Conservation (phyloP, 2,797 vertebrate genomes). For the Leuciscus waleckii region DNA sequence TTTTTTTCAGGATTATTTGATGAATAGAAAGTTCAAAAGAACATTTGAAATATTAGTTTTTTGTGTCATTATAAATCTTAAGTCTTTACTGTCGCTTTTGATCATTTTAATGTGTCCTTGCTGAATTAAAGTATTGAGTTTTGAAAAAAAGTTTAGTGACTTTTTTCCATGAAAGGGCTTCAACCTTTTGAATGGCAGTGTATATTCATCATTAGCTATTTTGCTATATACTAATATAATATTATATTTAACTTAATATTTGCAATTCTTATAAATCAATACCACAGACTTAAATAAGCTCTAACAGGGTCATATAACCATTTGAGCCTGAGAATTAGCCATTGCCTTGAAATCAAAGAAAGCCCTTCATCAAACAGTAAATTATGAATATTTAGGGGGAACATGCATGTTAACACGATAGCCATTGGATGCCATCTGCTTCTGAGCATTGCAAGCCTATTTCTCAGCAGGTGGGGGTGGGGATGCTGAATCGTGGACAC, state of each 20-base stretch:
- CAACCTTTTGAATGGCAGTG: background rate
- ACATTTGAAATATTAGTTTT: background rate
- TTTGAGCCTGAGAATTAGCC: background rate
- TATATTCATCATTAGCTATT: background rate
- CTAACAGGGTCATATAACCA: background rate
- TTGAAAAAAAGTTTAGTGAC: background rate
- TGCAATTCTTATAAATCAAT: background rate
- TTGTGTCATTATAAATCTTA: background rate
- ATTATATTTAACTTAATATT: background rate
- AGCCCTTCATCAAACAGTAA: conserved; percentile 7
- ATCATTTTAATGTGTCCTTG: background rate
- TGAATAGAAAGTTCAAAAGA: background rate
- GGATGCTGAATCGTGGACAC: conserved; percentile 69
- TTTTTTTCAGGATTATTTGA: background rate
- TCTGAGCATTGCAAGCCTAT: conserved; percentile 76
- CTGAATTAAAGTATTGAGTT: background rate
- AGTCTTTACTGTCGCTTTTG: background rate
- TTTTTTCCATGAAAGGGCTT: too few relatives aligned
- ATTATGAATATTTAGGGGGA: conserved; percentile 36
- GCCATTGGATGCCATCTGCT: conserved; percentile 83
- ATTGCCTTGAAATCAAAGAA: conserved; percentile 26
- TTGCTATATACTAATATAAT: background rate
- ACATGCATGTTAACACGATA: conserved; percentile 49
- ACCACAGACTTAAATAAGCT: background rate
- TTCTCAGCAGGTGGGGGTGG: conserved; percentile 68